Evolutionary conservation across 2,888 invertebrate species (phyloP), one percentile per base, ranked within the genome.

Genomic region (Creontiades dilutus): DNA sequence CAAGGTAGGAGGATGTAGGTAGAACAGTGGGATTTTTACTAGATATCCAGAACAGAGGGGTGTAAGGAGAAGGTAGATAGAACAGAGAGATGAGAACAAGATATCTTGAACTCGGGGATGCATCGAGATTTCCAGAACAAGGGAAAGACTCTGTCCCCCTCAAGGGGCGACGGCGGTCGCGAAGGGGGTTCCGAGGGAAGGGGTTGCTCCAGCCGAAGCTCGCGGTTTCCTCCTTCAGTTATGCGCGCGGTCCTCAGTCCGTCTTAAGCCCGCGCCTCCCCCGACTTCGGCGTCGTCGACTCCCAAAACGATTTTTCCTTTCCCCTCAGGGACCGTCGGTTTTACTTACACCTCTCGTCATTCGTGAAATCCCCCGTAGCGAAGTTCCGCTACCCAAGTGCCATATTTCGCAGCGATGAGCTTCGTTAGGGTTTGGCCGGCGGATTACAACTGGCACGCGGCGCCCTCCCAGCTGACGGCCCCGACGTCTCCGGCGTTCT

Each of bases 361-460:
- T n/a, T n/a, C n/a, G n/a, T n/a, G n/a, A n/a, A n/a, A n/a, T n/a
- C n/a, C n/a, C n/a, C n/a, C n/a, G n/a, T n/a, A n/a, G n/a, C n/a
- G n/a, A n/a, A n/a, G n/a, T 19, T 61, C n/a, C 27, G 68, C 19
- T 23, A 68, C 68, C 23, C 0, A 68, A 23, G 37, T 61, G 61
- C 85, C 57, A 61, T 61, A 4, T 37, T 13, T 12, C 16, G 2
- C 68, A n/a, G 81, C 13, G n/a, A 89, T 89, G 89, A 76, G 84
- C 68, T 90, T 90, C 89, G 88, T 84, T 52, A 84, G 91, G 46
- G 91, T 91, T 19, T 91, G 91, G 91, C 91, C 91, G n/a, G 78
- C 90, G 9, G 88, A 91, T 57, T 91, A 90, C 89, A 80, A 90
- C 78, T 91, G 91, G 91, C 91, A 91, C 13, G 88, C 48, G 48